Evolutionary conservation across 1,140 invertebrate genomes (phyloP).

Genomic region (Pogonognathellus flavescens): DNA sequence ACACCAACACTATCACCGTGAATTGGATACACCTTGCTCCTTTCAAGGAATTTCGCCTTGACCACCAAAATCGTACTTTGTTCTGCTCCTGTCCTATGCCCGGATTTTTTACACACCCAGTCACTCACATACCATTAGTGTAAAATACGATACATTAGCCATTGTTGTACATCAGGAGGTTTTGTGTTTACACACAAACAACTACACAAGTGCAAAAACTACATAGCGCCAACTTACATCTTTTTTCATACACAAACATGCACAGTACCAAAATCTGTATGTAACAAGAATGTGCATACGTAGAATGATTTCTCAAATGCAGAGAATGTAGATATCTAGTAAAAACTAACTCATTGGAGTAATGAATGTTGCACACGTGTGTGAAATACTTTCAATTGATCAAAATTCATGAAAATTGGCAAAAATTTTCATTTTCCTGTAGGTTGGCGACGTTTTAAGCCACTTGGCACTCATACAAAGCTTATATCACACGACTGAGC

Average conservation of each 20-base stretch:
- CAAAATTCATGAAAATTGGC: background rate
- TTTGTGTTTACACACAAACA: too few relatives aligned
- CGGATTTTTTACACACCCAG: background rate
- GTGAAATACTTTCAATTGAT: conserved; percentile 4
- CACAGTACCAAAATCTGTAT: too few relatives aligned
- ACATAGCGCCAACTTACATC: too few relatives aligned
- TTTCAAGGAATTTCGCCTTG: conserved; percentile 43
- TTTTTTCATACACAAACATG: too few relatives aligned
- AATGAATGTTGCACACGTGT: background rate
- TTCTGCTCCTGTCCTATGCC: conserved; percentile 6
- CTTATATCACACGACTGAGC: background rate
- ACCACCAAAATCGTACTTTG: conserved; percentile 23
- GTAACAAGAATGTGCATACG: too few relatives aligned
- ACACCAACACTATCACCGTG: conserved; percentile 40
- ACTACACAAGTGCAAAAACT: too few relatives aligned
- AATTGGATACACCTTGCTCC: conserved; percentile 42
- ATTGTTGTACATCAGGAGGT: too few relatives aligned
- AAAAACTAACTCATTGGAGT: too few relatives aligned
- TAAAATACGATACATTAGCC: too few relatives aligned
- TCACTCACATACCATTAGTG: too few relatives aligned
- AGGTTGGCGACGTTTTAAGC: background rate
- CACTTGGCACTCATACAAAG: background rate
- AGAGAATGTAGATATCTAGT: too few relatives aligned
- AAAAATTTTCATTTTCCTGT: background rate
- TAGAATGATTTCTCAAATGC: too few relatives aligned